A percentile compares a stretch with the other conserved stretches of the same genome.
Evolutionary conservation across 2,113 vertebrate species (phyloP).

Genomic region (Phoenicopterus ruber): DNA sequence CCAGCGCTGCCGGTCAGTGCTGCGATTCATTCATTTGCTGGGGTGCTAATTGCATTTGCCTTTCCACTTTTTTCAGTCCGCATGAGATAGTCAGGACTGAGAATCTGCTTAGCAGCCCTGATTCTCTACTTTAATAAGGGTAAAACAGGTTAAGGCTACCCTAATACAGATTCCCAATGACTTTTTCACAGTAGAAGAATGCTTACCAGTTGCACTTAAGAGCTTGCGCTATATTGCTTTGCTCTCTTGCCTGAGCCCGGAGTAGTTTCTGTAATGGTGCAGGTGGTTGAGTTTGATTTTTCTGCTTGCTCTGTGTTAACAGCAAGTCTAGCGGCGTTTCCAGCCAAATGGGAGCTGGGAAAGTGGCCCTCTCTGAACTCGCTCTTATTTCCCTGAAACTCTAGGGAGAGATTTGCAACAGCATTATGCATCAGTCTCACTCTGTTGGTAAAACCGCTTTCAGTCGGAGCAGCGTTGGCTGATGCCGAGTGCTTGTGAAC

Average conservation of each 20-base stretch:
- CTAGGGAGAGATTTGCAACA: constrained; percentile 14
- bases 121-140: not conserved
- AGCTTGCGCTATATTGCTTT: not conserved
- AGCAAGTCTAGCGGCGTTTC: not conserved
- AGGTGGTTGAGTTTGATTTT: constrained; percentile 43
- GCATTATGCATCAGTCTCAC: not conserved
- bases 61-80: not conserved
- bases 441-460: not conserved
- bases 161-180: not conserved
- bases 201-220: not conserved
- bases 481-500: not conserved
- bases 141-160: not conserved
- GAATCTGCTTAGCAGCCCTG: not conserved
- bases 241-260: not conserved
- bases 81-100: not conserved
- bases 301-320: not conserved
- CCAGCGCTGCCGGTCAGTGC: not conserved
- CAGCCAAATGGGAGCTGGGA: constrained; percentile 8
- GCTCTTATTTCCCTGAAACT: constrained; percentile 16
- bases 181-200: not conserved
- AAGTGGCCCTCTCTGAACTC: constrained; percentile 1
- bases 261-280: not conserved
- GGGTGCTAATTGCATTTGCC: not conserved
- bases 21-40: not conserved
- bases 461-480: accelerated